Base-by-base conservation (phyloP, 2,888 invertebrate species). In the Cephonodes hylas region DNA sequence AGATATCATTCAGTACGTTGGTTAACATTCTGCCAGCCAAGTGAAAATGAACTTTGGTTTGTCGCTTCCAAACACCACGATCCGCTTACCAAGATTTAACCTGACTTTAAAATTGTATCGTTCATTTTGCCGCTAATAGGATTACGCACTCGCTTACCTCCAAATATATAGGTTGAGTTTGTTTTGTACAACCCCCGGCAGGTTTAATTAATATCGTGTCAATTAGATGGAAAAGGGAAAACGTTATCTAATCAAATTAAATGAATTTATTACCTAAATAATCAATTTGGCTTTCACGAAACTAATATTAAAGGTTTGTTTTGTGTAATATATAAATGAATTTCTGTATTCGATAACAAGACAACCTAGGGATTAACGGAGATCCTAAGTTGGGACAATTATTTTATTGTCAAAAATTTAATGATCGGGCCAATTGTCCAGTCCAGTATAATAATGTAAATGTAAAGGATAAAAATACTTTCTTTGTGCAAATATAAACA, bases 1-100 rank as follows among this genome's bases (percentile, higher is more conserved):
- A 45, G 61, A 61, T 61, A 61, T 61, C 56, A 57, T 56, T 38
- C 23, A 53, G 5, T 38, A 38, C n/a, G 31, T 53, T 27, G 53
- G 53, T 53, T 31, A 53, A 53, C 53, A 42, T 27, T 53, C 53
- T 38, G 25, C 42, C 42, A 60, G 42, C 60, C 27, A 58, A 62
- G 59, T 53, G 42, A 23, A 62, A 59, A 59, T 59, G 62, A 62
- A 62, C 62, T 59, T 62, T 62, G 42, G 22, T 44, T 59, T 62
- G 59, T 58, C 18, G 25, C 18, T 31, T 53, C 15, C 7, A 42
- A 38, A 34, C 58, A 44, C 59, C 20, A 62, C 34, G 27, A 48
- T 22, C 34, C n/a, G 18, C 18, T 58, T 62, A 25, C 58, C 18
- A 46, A 60, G 38, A 48, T 60, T 46, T 18, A 15, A 20, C 42